Base-by-base conservation (phyloP, 2,888 invertebrate species). In the Brachypterus glaber region DNA sequence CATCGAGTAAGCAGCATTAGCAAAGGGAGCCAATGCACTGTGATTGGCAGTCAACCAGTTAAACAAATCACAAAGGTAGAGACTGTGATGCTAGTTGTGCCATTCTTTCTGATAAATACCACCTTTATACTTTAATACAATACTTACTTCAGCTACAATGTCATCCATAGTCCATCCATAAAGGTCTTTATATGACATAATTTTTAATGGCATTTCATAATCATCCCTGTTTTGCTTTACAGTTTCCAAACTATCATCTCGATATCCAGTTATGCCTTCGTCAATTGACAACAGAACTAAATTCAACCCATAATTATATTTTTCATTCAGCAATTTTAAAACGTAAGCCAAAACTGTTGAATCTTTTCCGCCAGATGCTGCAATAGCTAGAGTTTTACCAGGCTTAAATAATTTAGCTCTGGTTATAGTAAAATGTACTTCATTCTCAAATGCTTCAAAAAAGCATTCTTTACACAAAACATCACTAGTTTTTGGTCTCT, bases 91-190 rank as follows among this genome's bases (percentile, higher is more conserved):
- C n/a, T n/a, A n/a, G n/a, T n/a, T n/a, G n/a, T n/a, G n/a, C n/a
- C n/a, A n/a, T n/a, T n/a, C n/a, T n/a, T n/a, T n/a, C n/a, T 14
- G 9, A 7, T 30, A 33, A 17, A 24, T 13, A 9, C 14, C 17
- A n/a, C 1, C 13, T 27, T 13, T 4, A n/a, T n/a, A n/a, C n/a
- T n/a, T n/a, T n/a, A n/a, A n/a, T n/a, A n/a, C n/a, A 37, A 30
- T 31, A 0, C 74, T 74, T 55, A 85, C 84, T 64, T 84, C 81
- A 29, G 74, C 75, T 0, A 99, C 98, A 62, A 98, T 97, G 55
- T 86, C 86, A 69, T 99, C 98, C 95, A 96, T 96, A 3, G 97
- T 96, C 98, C 98, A 99, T 0, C 96, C 96, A 69, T 97, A 98
- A 3, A 98, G 69, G 53, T 97, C 93, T 69, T 95, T 85, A 59